Evolutionary conservation across 2,113 vertebrate genomes (phyloP).

Genomic region (Axis porcinus): DNA sequence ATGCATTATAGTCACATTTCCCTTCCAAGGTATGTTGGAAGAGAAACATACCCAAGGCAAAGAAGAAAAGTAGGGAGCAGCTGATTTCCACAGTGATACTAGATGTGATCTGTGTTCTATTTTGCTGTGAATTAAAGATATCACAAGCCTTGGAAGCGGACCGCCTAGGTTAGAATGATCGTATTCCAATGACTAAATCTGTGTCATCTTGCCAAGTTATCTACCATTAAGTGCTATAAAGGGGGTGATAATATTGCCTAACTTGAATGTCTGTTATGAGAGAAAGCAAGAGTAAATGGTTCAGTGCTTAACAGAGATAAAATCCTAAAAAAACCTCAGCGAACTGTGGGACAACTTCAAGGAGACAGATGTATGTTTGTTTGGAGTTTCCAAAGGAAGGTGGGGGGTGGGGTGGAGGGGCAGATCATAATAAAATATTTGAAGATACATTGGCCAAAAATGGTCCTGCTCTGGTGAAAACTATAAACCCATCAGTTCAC

Average conservation of each 20-base stretch:
- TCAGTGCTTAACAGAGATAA: not conserved
- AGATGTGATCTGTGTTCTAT: not conserved
- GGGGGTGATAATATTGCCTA: not conserved
- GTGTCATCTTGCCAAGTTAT: not conserved
- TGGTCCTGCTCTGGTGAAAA: not conserved
- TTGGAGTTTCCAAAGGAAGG: not conserved
- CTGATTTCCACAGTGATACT: not conserved
- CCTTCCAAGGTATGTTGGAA: not conserved
- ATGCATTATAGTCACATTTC: not conserved
- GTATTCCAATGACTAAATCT: not conserved
- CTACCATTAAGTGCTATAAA: not conserved
- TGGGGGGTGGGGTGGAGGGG: rapidly evolving
- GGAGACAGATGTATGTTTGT: not conserved
- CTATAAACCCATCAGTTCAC: not conserved
- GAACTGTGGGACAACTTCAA: not conserved
- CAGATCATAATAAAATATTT: not conserved
- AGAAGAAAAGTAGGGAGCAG: not conserved
- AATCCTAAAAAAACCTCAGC: not conserved
- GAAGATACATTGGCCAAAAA: not conserved
- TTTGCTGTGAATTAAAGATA: not conserved
- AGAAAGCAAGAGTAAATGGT: not conserved
- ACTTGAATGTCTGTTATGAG: not conserved
- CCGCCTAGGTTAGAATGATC: not conserved
- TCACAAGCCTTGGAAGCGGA: not conserved
- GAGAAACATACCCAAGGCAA: not conserved